Evolutionary conservation across 2,113 vertebrate genomes (phyloP).

Genomic region (Trachemys scripta): DNA sequence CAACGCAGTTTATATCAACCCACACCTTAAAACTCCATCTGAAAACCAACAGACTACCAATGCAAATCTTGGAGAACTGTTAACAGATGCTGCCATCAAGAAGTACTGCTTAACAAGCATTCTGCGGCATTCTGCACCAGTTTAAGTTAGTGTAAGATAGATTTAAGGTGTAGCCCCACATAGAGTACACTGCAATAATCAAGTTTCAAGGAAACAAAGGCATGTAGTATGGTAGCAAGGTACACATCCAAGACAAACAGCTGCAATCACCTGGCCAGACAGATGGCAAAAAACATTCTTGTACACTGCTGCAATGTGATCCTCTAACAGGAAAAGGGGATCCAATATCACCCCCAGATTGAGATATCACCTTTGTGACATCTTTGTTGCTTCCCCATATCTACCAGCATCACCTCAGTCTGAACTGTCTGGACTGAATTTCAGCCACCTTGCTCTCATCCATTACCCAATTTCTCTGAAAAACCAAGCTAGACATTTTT

Average conservation of each 20-base stretch:
- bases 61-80: not conserved
- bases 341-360: not conserved
- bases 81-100: not conserved
- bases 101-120: not conserved
- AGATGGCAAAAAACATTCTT: not conserved
- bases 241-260: not conserved
- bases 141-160: not conserved
- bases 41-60: not conserved
- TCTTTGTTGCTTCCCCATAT: too few species aligned
- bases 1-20: fast-evolving
- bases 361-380: not conserved
- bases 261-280: not conserved
- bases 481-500: not conserved
- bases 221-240: not conserved
- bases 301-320: not conserved
- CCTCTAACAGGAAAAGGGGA: not conserved
- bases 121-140: not conserved
- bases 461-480: too few species aligned
- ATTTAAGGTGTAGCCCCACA: fast-evolving
- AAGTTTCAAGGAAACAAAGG: not conserved
- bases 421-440: too few species aligned
- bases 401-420: too few species aligned
- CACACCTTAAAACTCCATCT: not conserved
- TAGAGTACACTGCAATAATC: not conserved
- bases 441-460: too few species aligned